A percentile compares a stretch with the other conserved stretches of the same genome.
These are phyloP conservation scores for Zootermopsis nevadensis DNA, from an alignment of 2,888 invertebrate genomes.

Conservation along the genomic window DNA sequence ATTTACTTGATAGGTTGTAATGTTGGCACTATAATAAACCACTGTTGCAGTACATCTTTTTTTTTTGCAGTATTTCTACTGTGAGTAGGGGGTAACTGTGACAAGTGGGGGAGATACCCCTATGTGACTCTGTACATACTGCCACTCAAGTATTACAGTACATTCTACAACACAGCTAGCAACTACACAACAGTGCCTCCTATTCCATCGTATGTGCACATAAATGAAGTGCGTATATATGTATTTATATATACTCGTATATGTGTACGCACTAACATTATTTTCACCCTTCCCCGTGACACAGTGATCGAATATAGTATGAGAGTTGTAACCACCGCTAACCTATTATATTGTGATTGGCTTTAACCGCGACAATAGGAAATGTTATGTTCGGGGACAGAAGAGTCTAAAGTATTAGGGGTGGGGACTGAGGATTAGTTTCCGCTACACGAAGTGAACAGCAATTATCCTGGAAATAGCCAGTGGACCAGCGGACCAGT, in stretches of 20 bases:
- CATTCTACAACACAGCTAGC: neutral
- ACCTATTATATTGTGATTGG: constrained; percentile 10
- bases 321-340: neutral
- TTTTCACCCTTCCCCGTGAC: neutral
- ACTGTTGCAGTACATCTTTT: neutral
- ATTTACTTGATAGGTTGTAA: neutral
- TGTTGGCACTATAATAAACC: neutral
- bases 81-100: neutral
- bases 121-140: neutral
- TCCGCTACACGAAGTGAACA: neutral
- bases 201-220: neutral
- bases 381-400: neutral
- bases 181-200: neutral
- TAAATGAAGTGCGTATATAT: constrained; percentile 3
- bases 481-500: too few species aligned
- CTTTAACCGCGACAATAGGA: constrained; percentile 4
- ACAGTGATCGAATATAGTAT: neutral
- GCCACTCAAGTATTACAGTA: neutral
- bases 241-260: neutral
- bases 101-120: neutral
- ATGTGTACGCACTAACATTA: neutral
- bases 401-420: neutral
- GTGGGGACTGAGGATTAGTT: neutral
- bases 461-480: constrained; percentile 13
- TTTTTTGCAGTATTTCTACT: neutral